Conservation (phyloP, 2,888 invertebrate species). For the Erebia aethiops region DNA sequence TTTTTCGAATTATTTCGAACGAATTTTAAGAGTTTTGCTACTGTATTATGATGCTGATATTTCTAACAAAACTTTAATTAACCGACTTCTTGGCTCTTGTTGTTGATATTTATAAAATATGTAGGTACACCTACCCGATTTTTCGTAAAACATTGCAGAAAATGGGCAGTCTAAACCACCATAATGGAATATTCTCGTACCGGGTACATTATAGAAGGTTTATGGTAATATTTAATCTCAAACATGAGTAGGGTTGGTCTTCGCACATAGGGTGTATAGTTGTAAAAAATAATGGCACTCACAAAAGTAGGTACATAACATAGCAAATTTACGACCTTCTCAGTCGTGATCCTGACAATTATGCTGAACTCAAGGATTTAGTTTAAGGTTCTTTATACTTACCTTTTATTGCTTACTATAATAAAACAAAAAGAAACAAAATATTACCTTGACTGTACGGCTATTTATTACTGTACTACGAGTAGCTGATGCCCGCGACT, state of each 20-base stretch:
- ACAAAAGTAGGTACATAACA: neutral
- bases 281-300: neutral
- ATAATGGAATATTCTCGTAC: slow-evolving; percentile 13
- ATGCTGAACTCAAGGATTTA: neutral
- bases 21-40: too few species aligned
- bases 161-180: neutral
- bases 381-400: neutral
- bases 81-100: too few species aligned
- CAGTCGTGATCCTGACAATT: neutral
- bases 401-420: neutral
- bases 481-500: too few species aligned
- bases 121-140: neutral
- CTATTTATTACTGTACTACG: too few species aligned
- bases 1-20: too few species aligned
- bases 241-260: slow-evolving; percentile 4
- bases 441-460: too few species aligned
- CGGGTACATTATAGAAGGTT: slow-evolving; percentile 5
- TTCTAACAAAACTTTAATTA: too few species aligned
- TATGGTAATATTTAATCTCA: slow-evolving; percentile 19
- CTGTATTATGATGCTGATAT: too few species aligned
- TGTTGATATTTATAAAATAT: neutral
- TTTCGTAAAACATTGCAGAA: neutral
- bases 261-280: neutral
- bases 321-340: slow-evolving; percentile 3
- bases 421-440: too few species aligned